Percentiles rank a stretch among this genome's conserved stretches.
Evolutionary conservation across 2,888 invertebrate species (phyloP).

Genomic region (Chrysotoxum bicinctum): DNA sequence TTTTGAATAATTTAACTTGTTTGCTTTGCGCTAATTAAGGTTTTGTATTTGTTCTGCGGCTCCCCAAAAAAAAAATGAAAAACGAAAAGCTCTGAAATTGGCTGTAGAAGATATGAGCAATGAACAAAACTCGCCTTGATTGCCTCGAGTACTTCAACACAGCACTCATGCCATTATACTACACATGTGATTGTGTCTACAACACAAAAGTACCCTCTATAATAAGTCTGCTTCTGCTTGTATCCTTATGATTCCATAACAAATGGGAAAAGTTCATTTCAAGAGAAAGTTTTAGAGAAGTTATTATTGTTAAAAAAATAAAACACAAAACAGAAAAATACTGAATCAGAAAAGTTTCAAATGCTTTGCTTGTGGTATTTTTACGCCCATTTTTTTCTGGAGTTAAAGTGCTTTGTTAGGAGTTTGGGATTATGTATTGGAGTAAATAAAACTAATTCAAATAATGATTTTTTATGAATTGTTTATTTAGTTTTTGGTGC

Average conservation of each 20-base stretch:
- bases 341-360: background rate
- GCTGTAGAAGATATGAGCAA: background rate
- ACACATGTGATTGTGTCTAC: background rate
- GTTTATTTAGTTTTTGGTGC: too few species aligned
- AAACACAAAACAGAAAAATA: background rate
- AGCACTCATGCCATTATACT: too few species aligned
- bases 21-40: constrained; percentile 45
- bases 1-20: constrained; percentile 45
- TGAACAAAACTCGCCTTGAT: background rate
- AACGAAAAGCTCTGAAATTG: background rate
- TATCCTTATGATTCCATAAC: constrained; percentile 21
- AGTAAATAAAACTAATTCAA: background rate
- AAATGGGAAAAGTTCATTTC: constrained; percentile 37
- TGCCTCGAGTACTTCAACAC: background rate
- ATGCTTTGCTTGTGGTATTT: background rate
- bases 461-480: background rate
- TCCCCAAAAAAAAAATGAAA: background rate
- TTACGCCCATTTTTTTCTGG: background rate
- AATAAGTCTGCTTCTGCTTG: background rate
- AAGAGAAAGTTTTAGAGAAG: constrained; percentile 3
- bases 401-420: background rate
- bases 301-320: constrained; percentile 40
- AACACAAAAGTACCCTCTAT: background rate
- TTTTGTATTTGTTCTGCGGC: constrained; percentile 14
- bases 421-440: background rate